Conservation (phyloP, 2,888 invertebrate genomes). For the Noctua fimbriata region DNA sequence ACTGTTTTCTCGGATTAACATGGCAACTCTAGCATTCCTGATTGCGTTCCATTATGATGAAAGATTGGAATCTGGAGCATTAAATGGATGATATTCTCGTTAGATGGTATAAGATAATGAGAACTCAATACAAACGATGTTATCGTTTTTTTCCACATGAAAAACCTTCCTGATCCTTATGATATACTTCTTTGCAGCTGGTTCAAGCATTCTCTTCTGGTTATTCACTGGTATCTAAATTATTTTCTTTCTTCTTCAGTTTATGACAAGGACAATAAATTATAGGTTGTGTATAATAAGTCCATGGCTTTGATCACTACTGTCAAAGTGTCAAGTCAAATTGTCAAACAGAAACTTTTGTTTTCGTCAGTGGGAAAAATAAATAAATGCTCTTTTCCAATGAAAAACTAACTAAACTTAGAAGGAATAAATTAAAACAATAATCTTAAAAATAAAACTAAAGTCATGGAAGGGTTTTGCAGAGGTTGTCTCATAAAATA, state of each 20-base stretch:
- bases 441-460: background rate
- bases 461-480: conserved; percentile 83
- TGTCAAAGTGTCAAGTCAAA: background rate
- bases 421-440: conserved; percentile 13
- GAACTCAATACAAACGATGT: background rate
- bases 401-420: background rate
- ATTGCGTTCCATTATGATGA: background rate
- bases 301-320: no score
- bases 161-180: background rate
- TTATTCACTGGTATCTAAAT: background rate
- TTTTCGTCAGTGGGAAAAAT: background rate
- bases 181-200: background rate
- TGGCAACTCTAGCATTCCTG: background rate
- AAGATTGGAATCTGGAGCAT: background rate
- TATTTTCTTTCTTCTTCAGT: no score
- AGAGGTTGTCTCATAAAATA: conserved; percentile 84
- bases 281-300: background rate
- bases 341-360: background rate
- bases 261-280: no score
- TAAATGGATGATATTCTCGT: background rate
- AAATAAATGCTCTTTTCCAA: conserved; percentile 15
- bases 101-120: background rate
- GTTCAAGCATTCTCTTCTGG: background rate
- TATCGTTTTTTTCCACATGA: background rate
- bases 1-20: background rate